Base-by-base conservation (phyloP, 2,888 invertebrate genomes). In the Muschampia plurimacula region DNA sequence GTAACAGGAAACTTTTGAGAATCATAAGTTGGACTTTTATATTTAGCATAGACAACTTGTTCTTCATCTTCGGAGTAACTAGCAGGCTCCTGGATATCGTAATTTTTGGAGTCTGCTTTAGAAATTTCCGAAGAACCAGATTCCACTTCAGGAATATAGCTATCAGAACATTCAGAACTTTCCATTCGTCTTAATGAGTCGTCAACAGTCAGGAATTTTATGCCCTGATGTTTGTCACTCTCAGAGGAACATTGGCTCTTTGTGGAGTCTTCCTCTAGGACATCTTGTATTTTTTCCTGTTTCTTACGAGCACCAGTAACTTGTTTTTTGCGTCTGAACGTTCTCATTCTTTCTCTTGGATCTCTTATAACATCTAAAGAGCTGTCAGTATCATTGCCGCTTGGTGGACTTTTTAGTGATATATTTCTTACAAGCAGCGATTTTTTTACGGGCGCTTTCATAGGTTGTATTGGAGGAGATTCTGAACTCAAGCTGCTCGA, bases 401-500 rank as follows among this genome's bases (percentile, higher is more conserved):
- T 97, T 0, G 96, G 96, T 13, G 96, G 96, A 86, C 96, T 96
- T 82, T 96, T 96, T 46, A 96, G 88, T 13, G 96, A 95, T 80
- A 95, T 95, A 77, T 96, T 94, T 77, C 95, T 92, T 75, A 95
- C 95, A 3, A 96, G 88, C 44, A 96, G 82, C 0, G 96, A 95
- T 68, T 95, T 95, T 86, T 96, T 97, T 22, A 95, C 95, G 0
- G 96, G 95, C 7, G 96, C 95, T 80, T 96, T 96, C 65, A 95
- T 94, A 46, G 96, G 95, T 73, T 95, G 95, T 84, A 96, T 95
- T 2, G 96, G 96, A 2, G 96, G 96, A 39, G 96, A 96, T 80
- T 97, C 97, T 0, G 96, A 96, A 83, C 97, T 97, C 57, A 97
- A 89, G 81, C 97, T 97, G 81, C 96, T 97, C 41, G 97, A 97